These are phyloP conservation scores for Glossosoma conforme DNA, from an alignment of 1,140 invertebrate genomes.

Conservation along the genomic window DNA sequence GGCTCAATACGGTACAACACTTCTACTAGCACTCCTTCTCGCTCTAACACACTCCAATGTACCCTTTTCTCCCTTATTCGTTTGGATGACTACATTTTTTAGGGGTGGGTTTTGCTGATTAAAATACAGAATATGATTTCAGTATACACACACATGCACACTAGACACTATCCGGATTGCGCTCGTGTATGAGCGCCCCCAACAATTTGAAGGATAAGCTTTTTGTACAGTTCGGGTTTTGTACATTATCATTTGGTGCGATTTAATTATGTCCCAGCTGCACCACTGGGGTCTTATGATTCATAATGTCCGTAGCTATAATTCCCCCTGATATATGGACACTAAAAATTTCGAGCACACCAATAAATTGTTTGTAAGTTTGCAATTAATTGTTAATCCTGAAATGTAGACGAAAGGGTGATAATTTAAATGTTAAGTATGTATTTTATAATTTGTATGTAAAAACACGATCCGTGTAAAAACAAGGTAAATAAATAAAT, in stretches of 20 bases:
- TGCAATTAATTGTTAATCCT: too few relatives aligned
- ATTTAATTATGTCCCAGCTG: constrained; percentile 8
- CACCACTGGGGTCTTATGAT: constrained; percentile 1
- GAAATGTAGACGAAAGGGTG: too few relatives aligned
- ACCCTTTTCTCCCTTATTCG: neutral
- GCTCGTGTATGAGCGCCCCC: too few relatives aligned
- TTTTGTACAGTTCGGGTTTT: constrained; percentile 6
- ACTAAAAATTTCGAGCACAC: neutral
- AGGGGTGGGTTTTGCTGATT: constrained; percentile 1
- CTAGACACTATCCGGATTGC: too few relatives aligned
- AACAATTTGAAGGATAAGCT: neutral
- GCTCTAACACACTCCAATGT: neutral
- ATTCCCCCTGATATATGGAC: neutral
- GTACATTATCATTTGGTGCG: constrained; percentile 11
- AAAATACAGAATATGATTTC: constrained; percentile 6
- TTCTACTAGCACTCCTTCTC: neutral
- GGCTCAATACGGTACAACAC: too few relatives aligned
- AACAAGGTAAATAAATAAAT: too few relatives aligned
- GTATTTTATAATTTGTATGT: too few relatives aligned
- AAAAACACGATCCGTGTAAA: too few relatives aligned
- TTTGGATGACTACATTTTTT: constrained; percentile 7
- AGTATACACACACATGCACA: too few relatives aligned
- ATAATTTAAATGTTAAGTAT: too few relatives aligned
- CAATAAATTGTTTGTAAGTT: too few relatives aligned
- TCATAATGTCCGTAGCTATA: neutral